Evolutionary conservation across 2,113 vertebrate genomes (phyloP), one percentile per base, ranked within the genome.

Genomic region (Cromileptes altivelis): DNA sequence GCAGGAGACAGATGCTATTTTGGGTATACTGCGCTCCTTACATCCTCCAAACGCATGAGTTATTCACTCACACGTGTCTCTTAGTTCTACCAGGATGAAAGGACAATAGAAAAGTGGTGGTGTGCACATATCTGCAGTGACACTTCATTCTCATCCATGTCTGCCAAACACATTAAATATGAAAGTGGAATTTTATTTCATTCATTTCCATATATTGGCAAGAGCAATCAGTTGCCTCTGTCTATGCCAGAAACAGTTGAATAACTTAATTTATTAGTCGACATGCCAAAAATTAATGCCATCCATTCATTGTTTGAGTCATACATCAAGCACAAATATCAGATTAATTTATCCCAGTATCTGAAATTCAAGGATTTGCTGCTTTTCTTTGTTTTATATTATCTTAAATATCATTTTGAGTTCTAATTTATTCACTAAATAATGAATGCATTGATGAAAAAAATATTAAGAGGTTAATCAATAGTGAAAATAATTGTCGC

Each of bases 1-100:
- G 81, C 91, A 2, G 25, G 72, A 93, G 75, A 86, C 70, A 11
- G 72, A 87, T 88, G 71, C 88, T 93, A 92, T 91, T 94, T 91
- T 91, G 78, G 90, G 88, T 88, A 14, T 68, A 52, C 19, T 78
- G 83, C 67, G 0, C 50, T 89, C 70, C 68, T 84, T 86, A 60
- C 78, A 86, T 86, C 72, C 69, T 86, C 72, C 25, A 80, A 85
- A 91, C 58, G 47, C 86, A 89, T 78, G 85, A 90, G 85, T 79
- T 88, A 81, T 89, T 89, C 75, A 90, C 55, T 88, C 80, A 64
- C 85, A 89, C 50, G 55, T 61, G 78, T 78, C 49, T 69, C 27
- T 49, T 45, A 53, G 25, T 78, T 75, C 1, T 68, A 62, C 70
- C 52, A 71, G 78, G 69, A 83, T 88, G 42, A 84, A 70, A 82